A percentile compares a stretch with the other conserved stretches of the same genome.
These are phyloP conservation scores for Apamea epomidion DNA, from an alignment of 2,888 invertebrate species.

Conservation along the genomic window DNA sequence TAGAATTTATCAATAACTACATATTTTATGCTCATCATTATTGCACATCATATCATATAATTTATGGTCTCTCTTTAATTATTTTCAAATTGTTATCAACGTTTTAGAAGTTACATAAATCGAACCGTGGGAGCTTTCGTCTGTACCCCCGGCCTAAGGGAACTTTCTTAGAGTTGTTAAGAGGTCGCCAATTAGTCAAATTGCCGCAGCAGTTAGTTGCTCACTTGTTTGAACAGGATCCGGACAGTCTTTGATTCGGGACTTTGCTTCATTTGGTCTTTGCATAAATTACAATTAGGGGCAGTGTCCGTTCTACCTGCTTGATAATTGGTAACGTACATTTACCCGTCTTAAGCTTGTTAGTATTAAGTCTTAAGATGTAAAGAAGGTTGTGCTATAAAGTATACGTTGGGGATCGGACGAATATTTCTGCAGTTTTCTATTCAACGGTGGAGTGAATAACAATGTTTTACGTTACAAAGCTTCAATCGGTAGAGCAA, in stretches of 20 bases:
- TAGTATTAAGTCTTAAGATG: slow-evolving; percentile 30
- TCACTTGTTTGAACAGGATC: slow-evolving; percentile 70
- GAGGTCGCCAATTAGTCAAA: slow-evolving; percentile 80
- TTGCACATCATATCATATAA: too few relatives aligned
- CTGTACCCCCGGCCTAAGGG: slow-evolving; percentile 56
- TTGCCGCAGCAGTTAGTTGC: slow-evolving; percentile 72
- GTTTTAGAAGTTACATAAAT: neutral
- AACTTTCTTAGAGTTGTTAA: slow-evolving; percentile 74
- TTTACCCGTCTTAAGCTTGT: slow-evolving; percentile 47
- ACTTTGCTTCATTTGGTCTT: slow-evolving; percentile 62
- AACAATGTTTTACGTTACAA: neutral
- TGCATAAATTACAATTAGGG: slow-evolving; percentile 68
- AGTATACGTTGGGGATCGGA: neutral
- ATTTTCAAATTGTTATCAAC: neutral
- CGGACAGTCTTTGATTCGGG: slow-evolving; percentile 68
- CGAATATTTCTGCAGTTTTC: neutral
- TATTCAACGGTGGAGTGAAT: neutral
- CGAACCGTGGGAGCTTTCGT: slow-evolving; percentile 4
- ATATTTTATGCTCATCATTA: too few relatives aligned
- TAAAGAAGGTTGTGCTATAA: slow-evolving; percentile 17
- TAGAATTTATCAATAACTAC: too few relatives aligned
- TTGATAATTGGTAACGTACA: slow-evolving; percentile 49
- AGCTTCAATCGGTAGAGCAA: neutral
- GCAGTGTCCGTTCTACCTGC: slow-evolving; percentile 63
- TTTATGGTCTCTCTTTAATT: neutral